These are phyloP conservation scores for Brachycybe producta DNA, from an alignment of 2,888 invertebrate species.

Conservation along the genomic window DNA sequence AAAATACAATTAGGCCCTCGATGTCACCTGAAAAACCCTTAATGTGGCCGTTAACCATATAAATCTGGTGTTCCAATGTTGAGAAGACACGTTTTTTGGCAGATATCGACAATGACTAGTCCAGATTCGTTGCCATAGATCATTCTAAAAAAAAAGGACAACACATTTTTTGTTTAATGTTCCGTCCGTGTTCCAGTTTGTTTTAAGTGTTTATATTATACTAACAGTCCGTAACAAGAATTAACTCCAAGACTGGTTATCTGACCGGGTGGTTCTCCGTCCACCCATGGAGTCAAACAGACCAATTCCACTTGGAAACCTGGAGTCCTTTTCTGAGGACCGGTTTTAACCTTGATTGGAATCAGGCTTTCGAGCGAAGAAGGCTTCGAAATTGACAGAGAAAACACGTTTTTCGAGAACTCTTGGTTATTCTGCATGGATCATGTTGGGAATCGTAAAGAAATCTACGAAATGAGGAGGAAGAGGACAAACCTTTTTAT, in stretches of 20 bases:
- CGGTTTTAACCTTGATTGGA: slow-evolving; percentile 54
- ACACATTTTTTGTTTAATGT: background rate
- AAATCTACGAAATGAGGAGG: too few species aligned
- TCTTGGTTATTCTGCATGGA: background rate
- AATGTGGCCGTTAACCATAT: slow-evolving; percentile 47
- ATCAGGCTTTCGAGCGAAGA: slow-evolving; percentile 32
- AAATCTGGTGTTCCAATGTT: slow-evolving; percentile 83
- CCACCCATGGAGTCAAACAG: slow-evolving; percentile 73
- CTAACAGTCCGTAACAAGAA: slow-evolving; percentile 94
- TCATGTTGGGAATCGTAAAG: too few species aligned
- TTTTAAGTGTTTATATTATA: slow-evolving; percentile 27
- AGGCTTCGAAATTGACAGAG: slow-evolving; percentile 18
- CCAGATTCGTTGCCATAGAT: slow-evolving; percentile 96
- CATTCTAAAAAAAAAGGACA: slow-evolving; percentile 50
- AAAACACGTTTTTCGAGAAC: background rate
- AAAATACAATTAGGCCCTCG: background rate
- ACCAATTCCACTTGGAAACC: slow-evolving; percentile 95
- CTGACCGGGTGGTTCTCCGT: slow-evolving; percentile 64
- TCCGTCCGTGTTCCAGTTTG: background rate
- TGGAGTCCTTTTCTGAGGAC: slow-evolving; percentile 70
- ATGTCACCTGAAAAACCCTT: background rate
- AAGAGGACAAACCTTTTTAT: slow-evolving; percentile 18
- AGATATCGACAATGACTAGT: slow-evolving; percentile 84
- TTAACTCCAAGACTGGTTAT: slow-evolving; percentile 84
- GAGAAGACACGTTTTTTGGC: slow-evolving; percentile 75